These are phyloP conservation scores for Therioaphis trifolii DNA, from an alignment of 2,888 invertebrate genomes.

Conservation along the genomic window DNA sequence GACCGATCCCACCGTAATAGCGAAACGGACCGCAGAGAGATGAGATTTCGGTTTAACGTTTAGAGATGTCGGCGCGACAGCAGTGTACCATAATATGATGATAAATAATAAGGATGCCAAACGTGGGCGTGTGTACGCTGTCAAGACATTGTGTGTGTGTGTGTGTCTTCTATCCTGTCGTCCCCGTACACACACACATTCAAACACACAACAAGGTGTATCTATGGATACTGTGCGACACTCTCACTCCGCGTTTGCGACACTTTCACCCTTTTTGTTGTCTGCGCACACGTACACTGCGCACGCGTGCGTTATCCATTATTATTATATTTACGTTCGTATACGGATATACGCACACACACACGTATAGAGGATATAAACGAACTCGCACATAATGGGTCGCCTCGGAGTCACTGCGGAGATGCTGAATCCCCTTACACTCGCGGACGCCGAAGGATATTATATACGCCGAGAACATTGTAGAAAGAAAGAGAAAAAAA, in stretches of 20 bases:
- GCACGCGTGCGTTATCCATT: conserved; percentile 37
- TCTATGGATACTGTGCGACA: too few species aligned
- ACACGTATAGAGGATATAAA: background rate
- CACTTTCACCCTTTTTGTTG: conserved; percentile 61
- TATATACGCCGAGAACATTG: background rate
- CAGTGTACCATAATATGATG: too few species aligned
- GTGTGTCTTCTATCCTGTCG: background rate
- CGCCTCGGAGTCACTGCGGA: background rate
- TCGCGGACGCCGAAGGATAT: conserved; percentile 4
- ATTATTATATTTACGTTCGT: background rate
- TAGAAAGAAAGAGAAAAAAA: background rate
- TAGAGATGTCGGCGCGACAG: background rate
- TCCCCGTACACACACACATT: background rate
- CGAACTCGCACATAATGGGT: conserved; percentile 15
- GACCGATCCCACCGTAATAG: too few species aligned
- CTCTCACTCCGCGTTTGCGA: conserved; percentile 54
- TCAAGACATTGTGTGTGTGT: too few species aligned
- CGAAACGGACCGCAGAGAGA: too few species aligned
- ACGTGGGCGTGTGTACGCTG: conserved; percentile 29
- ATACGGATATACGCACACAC: background rate
- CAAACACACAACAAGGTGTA: too few species aligned
- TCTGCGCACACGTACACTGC: background rate
- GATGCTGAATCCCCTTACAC: background rate
- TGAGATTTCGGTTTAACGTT: background rate
- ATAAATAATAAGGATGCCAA: background rate